Evolutionary conservation across 2,797 vertebrate species (phyloP).

Genomic region (Onychomys torridus): DNA sequence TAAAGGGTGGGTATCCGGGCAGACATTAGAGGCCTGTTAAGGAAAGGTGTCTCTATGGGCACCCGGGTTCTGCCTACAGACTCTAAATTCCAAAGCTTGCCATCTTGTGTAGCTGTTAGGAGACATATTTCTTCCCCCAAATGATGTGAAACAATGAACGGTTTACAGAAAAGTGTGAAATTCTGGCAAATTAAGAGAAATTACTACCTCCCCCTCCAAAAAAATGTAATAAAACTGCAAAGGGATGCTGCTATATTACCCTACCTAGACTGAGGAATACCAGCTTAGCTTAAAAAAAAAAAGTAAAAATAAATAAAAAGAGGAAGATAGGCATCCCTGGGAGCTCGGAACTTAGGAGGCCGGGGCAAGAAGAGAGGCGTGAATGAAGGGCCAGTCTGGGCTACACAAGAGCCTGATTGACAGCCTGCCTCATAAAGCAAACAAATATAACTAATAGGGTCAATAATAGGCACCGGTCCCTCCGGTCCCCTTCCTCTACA

Average conservation of each 20-base stretch:
- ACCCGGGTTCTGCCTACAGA: background rate
- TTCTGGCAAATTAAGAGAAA: slow-evolving; percentile 14
- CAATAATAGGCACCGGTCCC: background rate
- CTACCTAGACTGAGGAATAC: background rate
- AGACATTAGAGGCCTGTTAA: background rate
- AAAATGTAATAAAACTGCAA: background rate
- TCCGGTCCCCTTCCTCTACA: background rate
- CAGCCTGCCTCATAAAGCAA: background rate
- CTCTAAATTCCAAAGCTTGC: background rate
- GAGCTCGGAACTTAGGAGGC: background rate
- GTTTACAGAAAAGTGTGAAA: background rate
- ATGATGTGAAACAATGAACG: background rate
- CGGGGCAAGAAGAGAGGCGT: background rate
- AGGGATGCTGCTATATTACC: background rate
- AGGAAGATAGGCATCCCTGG: too few relatives aligned
- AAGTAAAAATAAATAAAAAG: background rate
- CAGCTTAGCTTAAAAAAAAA: background rate
- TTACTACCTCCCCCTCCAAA: background rate
- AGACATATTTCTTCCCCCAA: background rate
- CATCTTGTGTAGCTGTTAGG: background rate
- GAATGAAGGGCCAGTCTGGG: background rate
- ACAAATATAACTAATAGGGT: background rate
- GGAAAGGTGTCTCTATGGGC: background rate
- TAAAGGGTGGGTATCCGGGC: background rate
- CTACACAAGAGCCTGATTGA: background rate